phyloP scores from a whole-genome alignment of 2,888 invertebrate species.

The Mythimna albipuncta region DNA sequence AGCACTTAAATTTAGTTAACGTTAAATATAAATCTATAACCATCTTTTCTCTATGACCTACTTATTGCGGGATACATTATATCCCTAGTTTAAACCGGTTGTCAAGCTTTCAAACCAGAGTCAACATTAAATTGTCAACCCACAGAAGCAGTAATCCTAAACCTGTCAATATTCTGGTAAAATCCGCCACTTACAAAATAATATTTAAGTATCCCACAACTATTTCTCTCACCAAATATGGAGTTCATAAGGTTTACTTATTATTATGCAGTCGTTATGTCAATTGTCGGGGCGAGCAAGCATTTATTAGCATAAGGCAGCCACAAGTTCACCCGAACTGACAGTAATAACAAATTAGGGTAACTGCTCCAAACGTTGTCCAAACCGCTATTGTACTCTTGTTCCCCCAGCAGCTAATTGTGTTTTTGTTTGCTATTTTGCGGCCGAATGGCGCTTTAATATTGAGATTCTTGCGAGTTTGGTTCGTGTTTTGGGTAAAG shows the following conservation, averaged over 20 bases:
- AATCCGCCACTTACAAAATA: slow-evolving; percentile 36
- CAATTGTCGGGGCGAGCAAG: slow-evolving; percentile 70
- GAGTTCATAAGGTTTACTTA: slow-evolving; percentile 57
- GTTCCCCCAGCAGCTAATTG: slow-evolving; percentile 81
- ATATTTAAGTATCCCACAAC: slow-evolving; percentile 23
- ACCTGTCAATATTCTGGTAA: neutral
- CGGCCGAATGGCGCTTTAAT: slow-evolving; percentile 73
- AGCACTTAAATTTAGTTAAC: neutral
- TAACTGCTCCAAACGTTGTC: slow-evolving; percentile 78
- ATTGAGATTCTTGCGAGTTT: slow-evolving; percentile 65
- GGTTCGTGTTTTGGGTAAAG: slow-evolving; percentile 41
- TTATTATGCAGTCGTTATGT: slow-evolving; percentile 58
- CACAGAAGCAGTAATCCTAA: neutral
- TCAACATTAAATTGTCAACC: neutral
- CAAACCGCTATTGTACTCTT: slow-evolving; percentile 77
- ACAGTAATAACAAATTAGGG: slow-evolving; percentile 88
- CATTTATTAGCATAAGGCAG: slow-evolving; percentile 83
- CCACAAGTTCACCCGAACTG: slow-evolving; percentile 79
- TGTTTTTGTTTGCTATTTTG: slow-evolving; percentile 88
- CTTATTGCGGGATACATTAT: neutral
- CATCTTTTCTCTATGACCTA: neutral
- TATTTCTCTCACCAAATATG: slow-evolving; percentile 47
- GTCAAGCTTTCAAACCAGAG: neutral
- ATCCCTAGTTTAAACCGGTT: neutral
- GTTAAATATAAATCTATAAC: neutral